Conservation (phyloP, 92 coral and sea anemone species). For the Bergia puertoricense region DNA sequence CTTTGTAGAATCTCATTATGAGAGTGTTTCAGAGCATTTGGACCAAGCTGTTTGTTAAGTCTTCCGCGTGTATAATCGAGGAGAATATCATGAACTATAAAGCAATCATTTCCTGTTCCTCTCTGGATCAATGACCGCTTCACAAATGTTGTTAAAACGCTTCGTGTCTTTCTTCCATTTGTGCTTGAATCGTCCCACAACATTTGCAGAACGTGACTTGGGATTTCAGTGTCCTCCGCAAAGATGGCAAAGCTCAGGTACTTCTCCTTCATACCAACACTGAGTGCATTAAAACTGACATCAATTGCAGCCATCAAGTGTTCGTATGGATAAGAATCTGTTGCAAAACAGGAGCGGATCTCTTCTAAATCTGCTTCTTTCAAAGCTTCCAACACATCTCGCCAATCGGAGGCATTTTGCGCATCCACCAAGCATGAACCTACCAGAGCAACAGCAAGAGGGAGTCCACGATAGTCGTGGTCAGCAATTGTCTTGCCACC, state of each 20-base stretch:
- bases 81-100: conserved; percentile 60
- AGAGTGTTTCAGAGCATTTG: conserved; percentile 34
- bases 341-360: conserved; percentile 58
- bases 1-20: conserved; percentile 38
- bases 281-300: conserved; percentile 57
- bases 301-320: conserved; percentile 66
- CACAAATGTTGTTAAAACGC: conserved; percentile 44
- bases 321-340: conserved; percentile 62
- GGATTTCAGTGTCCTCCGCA: conserved; percentile 68
- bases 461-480: conserved; percentile 48
- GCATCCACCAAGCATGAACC: conserved; percentile 65
- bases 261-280: conserved; percentile 32
- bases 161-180: conserved; percentile 46
- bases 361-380: conserved; percentile 63
- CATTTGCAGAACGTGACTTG: conserved; percentile 60
- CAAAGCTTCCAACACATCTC: conserved; percentile 60
- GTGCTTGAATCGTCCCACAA: conserved; percentile 43
- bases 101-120: conserved; percentile 52
- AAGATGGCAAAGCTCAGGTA: conserved; percentile 60
- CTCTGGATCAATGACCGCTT: conserved; percentile 60
- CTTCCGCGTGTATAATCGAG: conserved; percentile 65
- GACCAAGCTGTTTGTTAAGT: conserved; percentile 34
- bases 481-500: conserved; percentile 35
- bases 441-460: conserved; percentile 60
- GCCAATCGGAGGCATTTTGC: conserved; percentile 46